Evolutionary conservation across 2,888 invertebrate genomes (phyloP), one percentile per base, ranked within the genome.

Genomic region (Allygus modestus): DNA sequence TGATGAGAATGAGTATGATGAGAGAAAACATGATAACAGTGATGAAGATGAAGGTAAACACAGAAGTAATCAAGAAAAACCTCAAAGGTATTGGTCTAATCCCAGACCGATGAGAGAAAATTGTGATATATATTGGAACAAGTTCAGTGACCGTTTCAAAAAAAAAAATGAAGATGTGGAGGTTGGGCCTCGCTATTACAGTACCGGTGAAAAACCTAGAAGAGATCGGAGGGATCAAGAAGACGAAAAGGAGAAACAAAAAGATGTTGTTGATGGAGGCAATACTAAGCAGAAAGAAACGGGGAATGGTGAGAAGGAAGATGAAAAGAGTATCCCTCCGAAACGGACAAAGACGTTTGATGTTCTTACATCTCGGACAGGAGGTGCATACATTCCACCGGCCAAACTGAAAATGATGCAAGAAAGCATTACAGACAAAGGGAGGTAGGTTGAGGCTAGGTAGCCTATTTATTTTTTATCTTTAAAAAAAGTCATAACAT

Each of bases 371-470:
- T 96, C 97, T 0, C 93, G 94, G 89, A 97, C 97, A 11, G 97
- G 97, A 54, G 98, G 97, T 84, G 99, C 99, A 2, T 99, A 99
- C 89, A 99, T 99, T 88, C 99, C 99, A 0, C 99, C 99, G 0
- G 99, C 99, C 0, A 97, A 97, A 89, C 92, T 99, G 58, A 93
- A 96, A 28, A 93, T 98, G 94, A 97, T 99, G 97, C 99, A 99
- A 91, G 97, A 96, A 0, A 95, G 97, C 90, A 98, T 99, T 81
- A 97, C 97, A 0, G 99, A 99, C 89, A 99, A 99, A 92, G 93
- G 95, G 81, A 91, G 91, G 87, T 88, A 82, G 23, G 46, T 69
- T 15, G 4, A 1, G 12, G 12, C 37, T 37, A 37, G 37, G 9
- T 9, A 7, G 37, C 4, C n/a, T 4, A 37, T 37, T 37, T 37